phyloP scores from a whole-genome alignment of 2,888 invertebrate species.

The Tetropium fuscum region DNA sequence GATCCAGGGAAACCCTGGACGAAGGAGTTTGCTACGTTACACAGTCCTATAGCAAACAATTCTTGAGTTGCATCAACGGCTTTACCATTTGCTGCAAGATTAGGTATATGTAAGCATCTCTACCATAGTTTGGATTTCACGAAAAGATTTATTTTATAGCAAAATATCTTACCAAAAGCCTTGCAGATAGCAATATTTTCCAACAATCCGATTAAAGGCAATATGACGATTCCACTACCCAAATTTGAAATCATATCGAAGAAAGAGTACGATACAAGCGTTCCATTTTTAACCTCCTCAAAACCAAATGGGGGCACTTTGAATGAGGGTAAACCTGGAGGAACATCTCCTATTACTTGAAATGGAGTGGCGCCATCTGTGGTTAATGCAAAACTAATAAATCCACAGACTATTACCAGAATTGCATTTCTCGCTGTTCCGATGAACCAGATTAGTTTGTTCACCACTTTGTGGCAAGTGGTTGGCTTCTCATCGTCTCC shows the following conservation, averaged over 20 bases:
- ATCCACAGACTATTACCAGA: conserved; percentile 80
- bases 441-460: conserved; percentile 79
- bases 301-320: conserved; percentile 78
- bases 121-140: background rate
- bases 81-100: conserved; percentile 75
- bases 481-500: conserved; percentile 66
- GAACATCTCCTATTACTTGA: conserved; percentile 79
- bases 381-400: conserved; percentile 74
- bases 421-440: conserved; percentile 89
- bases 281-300: conserved; percentile 71
- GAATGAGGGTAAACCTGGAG: conserved; percentile 80
- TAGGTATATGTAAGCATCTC: background rate
- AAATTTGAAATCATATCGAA: conserved; percentile 82
- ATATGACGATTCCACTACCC: conserved; percentile 86
- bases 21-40: conserved; percentile 87
- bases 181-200: conserved; percentile 97
- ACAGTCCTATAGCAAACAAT: conserved; percentile 85
- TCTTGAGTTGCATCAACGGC: conserved; percentile 93
- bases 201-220: conserved; percentile 90
- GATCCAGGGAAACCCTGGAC: conserved; percentile 89
- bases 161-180: conserved; percentile 80
- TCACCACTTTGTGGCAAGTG: conserved; percentile 63
- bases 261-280: conserved; percentile 69
- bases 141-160: background rate
- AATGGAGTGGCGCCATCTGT: conserved; percentile 72